Base-by-base conservation (phyloP, 2,888 invertebrate species). In the Drosophila cracens region DNA sequence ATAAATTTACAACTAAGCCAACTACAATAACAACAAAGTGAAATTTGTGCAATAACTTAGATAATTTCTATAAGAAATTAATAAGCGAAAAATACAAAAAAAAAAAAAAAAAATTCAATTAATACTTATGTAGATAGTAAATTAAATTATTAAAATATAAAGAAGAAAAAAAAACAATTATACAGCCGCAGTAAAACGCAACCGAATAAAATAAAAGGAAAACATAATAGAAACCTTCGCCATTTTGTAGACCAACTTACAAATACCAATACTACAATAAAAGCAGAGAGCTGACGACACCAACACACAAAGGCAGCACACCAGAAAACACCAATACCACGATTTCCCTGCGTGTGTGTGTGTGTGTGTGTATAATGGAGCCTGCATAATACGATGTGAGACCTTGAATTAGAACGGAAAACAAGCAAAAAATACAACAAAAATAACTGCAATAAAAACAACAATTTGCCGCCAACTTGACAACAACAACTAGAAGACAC, bases 41-140 rank as follows among this genome's bases (percentile, higher is more conserved):
- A 36, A 76, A 61, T 75, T 66, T 81, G 88, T 78, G 83, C 79
- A 87, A 89, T 83, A 87, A 81, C 76, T 72, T 78, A 78, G 68
- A 72, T 62, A 74, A 78, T 82, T 83, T 80, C 74, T 81, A 7
- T 52, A 76, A 87, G 81, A 82, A 90, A 79, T 84, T 68, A 18
- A 51, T 88, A 88, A 86, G 83, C 43, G 43, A 63, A 48, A 38
- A 61, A 48, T 49, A 60, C 10, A 33, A 31, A 67, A 61, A 29
- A 48, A 48, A 73, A 53, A 56, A 11, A 49, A 70, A 59, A 27
- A 56, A 71, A 72, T 66, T 70, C 60, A 82, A 72, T 67, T 63
- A 60, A 68, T 60, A 73, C 33, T 21, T 27, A 70, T 27, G 63
- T 78, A 79, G 76, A 61, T 78, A 59, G 68, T 62, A 43, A 72